These are phyloP conservation scores for Metridium senile DNA, from an alignment of 92 coral and sea anemone genomes.

Conservation along the genomic window DNA sequence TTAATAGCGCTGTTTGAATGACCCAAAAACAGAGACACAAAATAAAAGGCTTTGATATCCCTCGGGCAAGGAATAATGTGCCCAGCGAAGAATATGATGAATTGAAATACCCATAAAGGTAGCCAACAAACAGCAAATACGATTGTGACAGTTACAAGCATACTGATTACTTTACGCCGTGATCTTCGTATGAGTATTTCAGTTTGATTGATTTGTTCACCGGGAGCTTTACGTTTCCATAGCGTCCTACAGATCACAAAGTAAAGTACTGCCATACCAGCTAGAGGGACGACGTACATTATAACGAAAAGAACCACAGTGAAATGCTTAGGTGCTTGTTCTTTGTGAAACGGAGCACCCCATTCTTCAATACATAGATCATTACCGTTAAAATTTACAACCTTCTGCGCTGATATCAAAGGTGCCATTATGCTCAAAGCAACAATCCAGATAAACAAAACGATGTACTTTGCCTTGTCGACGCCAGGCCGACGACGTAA, in stretches of 20 bases:
- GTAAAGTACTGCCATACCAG: slow-evolving; percentile 58
- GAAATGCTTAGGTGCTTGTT: slow-evolving; percentile 50
- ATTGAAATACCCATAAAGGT: slow-evolving; percentile 62
- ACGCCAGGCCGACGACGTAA: slow-evolving; percentile 44
- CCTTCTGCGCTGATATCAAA: slow-evolving; percentile 48
- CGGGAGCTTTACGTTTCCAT: slow-evolving; percentile 61
- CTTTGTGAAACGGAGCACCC: slow-evolving; percentile 44
- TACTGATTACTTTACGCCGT: slow-evolving; percentile 46
- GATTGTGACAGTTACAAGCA: slow-evolving; percentile 49
- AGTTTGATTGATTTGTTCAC: slow-evolving; percentile 44
- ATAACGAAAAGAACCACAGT: slow-evolving; percentile 50
- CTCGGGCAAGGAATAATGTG: slow-evolving; percentile 41
- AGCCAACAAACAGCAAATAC: slow-evolving; percentile 60
- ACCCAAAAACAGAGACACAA: slow-evolving; percentile 47
- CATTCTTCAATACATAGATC: slow-evolving; percentile 53
- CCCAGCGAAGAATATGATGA: slow-evolving; percentile 51
- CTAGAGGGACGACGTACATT: slow-evolving; percentile 53
- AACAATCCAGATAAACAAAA: slow-evolving; percentile 38
- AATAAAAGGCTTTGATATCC: slow-evolving; percentile 44
- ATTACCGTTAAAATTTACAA: slow-evolving; percentile 16
- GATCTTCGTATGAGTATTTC: slow-evolving; percentile 46
- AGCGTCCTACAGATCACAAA: slow-evolving; percentile 45
- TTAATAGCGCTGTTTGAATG: slow-evolving; percentile 67
- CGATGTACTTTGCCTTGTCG: slow-evolving; percentile 45
- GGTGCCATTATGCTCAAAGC: slow-evolving; percentile 63